phyloP scores from a whole-genome alignment of 2,888 invertebrate species.

The Sinopyrophorus schimmeli region DNA sequence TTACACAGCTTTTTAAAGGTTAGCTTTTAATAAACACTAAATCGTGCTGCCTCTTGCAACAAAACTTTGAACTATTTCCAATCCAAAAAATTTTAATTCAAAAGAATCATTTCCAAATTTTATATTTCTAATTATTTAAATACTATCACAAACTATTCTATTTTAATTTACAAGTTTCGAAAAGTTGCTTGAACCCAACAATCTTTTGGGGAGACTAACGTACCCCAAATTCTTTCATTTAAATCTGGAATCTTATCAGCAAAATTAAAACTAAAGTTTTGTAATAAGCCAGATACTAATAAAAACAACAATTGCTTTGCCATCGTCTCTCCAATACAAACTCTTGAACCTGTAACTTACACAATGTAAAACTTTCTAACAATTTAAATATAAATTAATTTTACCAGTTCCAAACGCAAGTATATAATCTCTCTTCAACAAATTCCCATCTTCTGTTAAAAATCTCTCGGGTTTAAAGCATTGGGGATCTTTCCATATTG shows the following conservation, averaged over 20 bases:
- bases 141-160: too few species aligned
- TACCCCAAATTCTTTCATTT: slow-evolving; percentile 8
- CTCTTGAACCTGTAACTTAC: slow-evolving; percentile 60
- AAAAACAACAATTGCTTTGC: slow-evolving; percentile 68
- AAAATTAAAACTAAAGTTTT: slow-evolving; percentile 58
- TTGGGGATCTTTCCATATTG: slow-evolving; percentile 67
- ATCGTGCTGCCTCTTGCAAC: too few species aligned
- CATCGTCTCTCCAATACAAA: slow-evolving; percentile 74
- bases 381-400: slow-evolving; percentile 10
- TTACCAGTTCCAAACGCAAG: slow-evolving; percentile 70
- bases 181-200: too few species aligned
- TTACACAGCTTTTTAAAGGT: too few species aligned
- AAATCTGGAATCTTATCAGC: slow-evolving; percentile 15
- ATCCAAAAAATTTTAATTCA: too few species aligned
- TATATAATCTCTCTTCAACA: slow-evolving; percentile 63
- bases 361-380: background rate
- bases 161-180: too few species aligned
- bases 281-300: slow-evolving; percentile 63
- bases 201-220: too few species aligned
- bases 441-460: slow-evolving; percentile 59
- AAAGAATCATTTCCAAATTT: too few species aligned
- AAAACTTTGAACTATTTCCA: too few species aligned
- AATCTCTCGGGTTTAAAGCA: slow-evolving; percentile 70
- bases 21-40: too few species aligned
- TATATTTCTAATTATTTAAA: too few species aligned